Percentiles rank a stretch among this genome's conserved stretches.
Evolutionary conservation across 2,113 vertebrate species (phyloP).

Genomic region (Sterrhoptilus dennistouni): DNA sequence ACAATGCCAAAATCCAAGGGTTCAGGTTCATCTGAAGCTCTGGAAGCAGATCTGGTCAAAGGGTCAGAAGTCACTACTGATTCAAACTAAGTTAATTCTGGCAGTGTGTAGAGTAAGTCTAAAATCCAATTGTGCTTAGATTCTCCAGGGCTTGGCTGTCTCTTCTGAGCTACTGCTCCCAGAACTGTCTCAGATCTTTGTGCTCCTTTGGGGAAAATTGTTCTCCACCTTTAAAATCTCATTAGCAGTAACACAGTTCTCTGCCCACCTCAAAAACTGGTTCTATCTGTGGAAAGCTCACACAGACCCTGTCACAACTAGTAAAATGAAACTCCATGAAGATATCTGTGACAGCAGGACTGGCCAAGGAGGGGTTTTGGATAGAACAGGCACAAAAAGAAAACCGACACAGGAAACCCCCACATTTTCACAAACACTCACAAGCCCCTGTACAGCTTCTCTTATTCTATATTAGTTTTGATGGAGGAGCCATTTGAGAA

Average conservation of each 20-base stretch:
- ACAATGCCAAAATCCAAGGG: not conserved
- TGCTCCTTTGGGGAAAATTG: not conserved
- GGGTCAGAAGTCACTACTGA: not conserved
- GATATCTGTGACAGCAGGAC: not conserved
- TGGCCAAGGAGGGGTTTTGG: not conserved
- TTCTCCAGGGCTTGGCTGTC: not conserved
- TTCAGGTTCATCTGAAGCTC: not conserved
- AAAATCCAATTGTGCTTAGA: not conserved
- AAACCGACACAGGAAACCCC: not conserved
- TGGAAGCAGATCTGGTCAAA: not conserved
- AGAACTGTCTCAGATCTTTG: not conserved
- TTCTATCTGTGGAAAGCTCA: not conserved
- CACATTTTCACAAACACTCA: not conserved
- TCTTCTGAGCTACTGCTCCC: not conserved
- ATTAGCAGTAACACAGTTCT: not conserved
- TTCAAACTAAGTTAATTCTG: not conserved
- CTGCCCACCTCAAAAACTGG: not conserved
- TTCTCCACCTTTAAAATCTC: not conserved
- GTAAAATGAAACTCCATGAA: not conserved
- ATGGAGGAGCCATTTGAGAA: not conserved
- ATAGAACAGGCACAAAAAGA: not conserved
- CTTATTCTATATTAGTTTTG: not conserved
- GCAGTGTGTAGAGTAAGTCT: not conserved
- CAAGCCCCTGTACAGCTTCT: not conserved
- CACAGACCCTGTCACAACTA: not conserved